Conservation (phyloP, 2,113 vertebrate genomes). For the Daphoenositta chrysoptera region DNA sequence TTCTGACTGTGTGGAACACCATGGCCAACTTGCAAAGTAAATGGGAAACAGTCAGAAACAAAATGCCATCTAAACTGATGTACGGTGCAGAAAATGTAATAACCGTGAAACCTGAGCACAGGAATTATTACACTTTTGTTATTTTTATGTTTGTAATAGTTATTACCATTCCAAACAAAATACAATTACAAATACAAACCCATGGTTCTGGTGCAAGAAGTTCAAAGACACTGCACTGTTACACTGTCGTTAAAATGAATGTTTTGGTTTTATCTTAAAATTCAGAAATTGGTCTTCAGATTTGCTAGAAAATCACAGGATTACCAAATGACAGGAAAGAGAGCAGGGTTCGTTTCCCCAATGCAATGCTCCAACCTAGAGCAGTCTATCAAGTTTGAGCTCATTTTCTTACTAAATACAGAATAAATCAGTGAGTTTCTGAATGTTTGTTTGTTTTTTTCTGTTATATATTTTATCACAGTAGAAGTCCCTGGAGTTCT, state of each 20-base stretch:
- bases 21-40: not conserved
- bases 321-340: not conserved
- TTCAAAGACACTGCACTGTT: not conserved
- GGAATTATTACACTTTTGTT: not conserved
- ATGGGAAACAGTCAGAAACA: not conserved
- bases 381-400: not conserved
- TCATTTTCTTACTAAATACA: not conserved
- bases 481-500: not conserved
- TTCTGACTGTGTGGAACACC: not conserved
- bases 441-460: not conserved
- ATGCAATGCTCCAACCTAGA: not conserved
- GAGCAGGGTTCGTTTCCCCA: rapidly evolving
- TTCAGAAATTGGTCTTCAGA: not conserved
- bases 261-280: not conserved
- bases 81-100: not conserved
- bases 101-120: not conserved
- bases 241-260: not conserved
- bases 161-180: not conserved
- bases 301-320: not conserved
- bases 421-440: not conserved
- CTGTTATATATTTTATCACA: slow-evolving; percentile 39
- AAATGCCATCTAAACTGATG: not conserved
- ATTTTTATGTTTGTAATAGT: not conserved
- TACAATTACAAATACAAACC: not conserved
- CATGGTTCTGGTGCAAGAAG: not conserved